phyloP scores from a whole-genome alignment of 1,140 invertebrate species.

The Andricus grossulariae region DNA sequence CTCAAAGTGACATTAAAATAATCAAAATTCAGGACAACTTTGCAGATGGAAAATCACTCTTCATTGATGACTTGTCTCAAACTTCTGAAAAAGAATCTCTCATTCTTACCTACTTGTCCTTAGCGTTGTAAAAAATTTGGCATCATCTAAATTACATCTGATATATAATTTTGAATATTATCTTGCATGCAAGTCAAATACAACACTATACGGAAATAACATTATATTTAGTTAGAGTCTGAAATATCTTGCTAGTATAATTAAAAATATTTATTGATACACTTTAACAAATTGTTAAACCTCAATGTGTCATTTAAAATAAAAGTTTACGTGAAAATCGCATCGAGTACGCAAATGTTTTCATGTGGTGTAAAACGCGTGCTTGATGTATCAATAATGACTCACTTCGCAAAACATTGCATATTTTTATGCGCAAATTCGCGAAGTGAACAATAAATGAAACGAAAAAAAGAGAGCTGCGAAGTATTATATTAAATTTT shows the following conservation, averaged over 20 bases:
- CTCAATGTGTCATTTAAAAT: no score
- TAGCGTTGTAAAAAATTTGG: neutral
- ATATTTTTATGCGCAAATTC: neutral
- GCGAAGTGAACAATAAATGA: no score
- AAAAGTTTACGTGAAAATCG: no score
- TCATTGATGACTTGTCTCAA: constrained; percentile 6
- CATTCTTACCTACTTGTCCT: constrained; percentile 2
- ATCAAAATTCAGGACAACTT: neutral
- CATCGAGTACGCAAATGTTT: no score
- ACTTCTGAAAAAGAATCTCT: neutral
- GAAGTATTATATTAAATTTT: no score
- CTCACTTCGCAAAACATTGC: neutral
- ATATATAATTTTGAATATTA: neutral
- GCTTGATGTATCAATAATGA: neutral
- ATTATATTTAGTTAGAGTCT: neutral
- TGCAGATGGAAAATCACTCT: neutral
- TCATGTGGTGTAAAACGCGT: neutral
- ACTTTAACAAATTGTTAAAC: no score
- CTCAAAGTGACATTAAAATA: neutral
- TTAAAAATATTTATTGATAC: no score
- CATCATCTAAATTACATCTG: neutral
- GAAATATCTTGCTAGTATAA: no score
- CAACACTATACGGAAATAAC: neutral
- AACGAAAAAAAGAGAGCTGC: no score
- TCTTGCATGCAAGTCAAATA: neutral